Percentiles rank a stretch among this genome's conserved stretches.
Evolutionary conservation across 1,140 invertebrate species (phyloP).

Genomic region (Andrena cerasifolii): DNA sequence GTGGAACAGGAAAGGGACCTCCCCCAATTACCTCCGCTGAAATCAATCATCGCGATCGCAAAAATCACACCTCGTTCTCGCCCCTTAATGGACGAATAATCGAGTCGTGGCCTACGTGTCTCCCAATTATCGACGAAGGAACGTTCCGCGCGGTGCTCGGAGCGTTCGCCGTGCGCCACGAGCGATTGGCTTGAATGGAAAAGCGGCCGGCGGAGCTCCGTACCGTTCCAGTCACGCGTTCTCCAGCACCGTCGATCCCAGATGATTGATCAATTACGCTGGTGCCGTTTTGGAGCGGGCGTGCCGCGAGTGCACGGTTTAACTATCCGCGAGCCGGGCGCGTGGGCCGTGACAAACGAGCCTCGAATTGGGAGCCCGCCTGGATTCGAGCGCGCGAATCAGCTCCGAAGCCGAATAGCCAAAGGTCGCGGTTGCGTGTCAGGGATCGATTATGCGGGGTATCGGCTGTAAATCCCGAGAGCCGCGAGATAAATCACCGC

Average conservation of each 20-base stretch:
- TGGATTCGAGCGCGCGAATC: not conserved
- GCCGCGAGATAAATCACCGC: conserved; percentile 22
- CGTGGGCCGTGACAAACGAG: conserved; percentile 18
- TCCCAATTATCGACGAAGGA: no score
- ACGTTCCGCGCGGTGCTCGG: no score
- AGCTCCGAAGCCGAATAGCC: conserved; percentile 1
- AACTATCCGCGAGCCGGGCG: not conserved
- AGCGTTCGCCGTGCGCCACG: no score
- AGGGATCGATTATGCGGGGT: conserved; percentile 30
- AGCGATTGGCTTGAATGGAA: not conserved
- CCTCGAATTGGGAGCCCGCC: conserved; percentile 8
- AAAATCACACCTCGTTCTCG: no score
- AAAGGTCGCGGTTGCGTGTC: conserved; percentile 28
- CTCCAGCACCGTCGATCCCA: not conserved
- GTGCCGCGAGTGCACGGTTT: not conserved
- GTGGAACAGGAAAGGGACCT: no score
- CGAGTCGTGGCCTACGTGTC: no score
- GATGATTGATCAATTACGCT: not conserved
- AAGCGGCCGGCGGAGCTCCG: not conserved
- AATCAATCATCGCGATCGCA: no score
- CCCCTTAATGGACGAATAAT: no score
- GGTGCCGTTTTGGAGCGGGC: not conserved
- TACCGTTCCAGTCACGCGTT: conserved; percentile 1
- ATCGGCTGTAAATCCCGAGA: conserved; percentile 30
- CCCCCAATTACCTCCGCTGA: no score